Conservation (phyloP, 2,888 invertebrate species). For the Drosophila acutilabella region DNA sequence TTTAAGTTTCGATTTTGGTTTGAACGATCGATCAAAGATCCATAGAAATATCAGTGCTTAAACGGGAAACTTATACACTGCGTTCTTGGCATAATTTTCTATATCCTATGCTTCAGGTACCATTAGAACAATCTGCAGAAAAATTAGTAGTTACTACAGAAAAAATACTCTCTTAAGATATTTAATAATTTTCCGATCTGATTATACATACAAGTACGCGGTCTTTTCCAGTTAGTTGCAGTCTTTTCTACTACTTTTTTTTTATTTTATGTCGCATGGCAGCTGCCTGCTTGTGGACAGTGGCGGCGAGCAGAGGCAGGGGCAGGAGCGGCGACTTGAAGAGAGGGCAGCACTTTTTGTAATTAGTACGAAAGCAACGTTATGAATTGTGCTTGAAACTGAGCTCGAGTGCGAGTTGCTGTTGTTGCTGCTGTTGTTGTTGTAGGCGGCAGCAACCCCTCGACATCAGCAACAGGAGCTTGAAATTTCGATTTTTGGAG, state of each 20-base stretch:
- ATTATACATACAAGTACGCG: too few relatives aligned
- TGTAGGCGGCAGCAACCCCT: constrained; percentile 62
- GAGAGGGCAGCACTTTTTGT: constrained; percentile 74
- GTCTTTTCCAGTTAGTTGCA: too few relatives aligned
- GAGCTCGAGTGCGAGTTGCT: constrained; percentile 69
- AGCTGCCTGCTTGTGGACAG: constrained; percentile 55
- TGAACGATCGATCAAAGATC: too few relatives aligned
- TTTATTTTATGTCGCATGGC: constrained; percentile 56
- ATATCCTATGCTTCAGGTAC: too few relatives aligned
- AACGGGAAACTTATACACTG: too few relatives aligned
- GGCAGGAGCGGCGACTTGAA: neutral
- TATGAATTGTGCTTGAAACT: constrained; percentile 80
- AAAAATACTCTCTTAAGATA: too few relatives aligned
- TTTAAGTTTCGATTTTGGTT: too few relatives aligned
- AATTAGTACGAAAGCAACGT: constrained; percentile 82
- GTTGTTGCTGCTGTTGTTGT: constrained; percentile 37
- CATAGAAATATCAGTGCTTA: too few relatives aligned
- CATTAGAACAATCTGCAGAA: too few relatives aligned
- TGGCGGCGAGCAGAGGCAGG: neutral
- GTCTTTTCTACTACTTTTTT: neutral
- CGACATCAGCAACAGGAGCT: constrained; percentile 30
- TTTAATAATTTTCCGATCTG: too few relatives aligned
- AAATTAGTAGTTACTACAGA: too few relatives aligned
- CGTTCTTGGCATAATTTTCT: too few relatives aligned
- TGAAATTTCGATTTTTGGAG: constrained; percentile 16